A percentile compares a stretch with the other conserved stretches of the same genome.
phyloP scores from a whole-genome alignment of 1,140 invertebrate genomes.

The Limonius californicus region DNA sequence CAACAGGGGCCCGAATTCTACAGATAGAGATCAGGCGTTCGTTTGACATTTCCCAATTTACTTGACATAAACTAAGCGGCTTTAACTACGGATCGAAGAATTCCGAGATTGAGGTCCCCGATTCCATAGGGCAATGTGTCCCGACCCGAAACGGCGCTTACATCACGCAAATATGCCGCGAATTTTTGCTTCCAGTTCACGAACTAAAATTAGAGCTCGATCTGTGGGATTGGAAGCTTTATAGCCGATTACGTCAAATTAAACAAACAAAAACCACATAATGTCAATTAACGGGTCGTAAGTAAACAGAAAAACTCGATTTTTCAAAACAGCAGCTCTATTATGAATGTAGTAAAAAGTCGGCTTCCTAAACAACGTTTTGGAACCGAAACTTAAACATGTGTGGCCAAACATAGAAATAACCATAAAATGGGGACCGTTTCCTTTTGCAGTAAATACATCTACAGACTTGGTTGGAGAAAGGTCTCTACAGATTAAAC shows the following conservation, averaged over 20 bases:
- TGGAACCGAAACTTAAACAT: background rate
- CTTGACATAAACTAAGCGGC: background rate
- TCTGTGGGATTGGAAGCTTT: too few species aligned
- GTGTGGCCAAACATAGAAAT: background rate
- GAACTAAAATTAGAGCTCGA: too few species aligned
- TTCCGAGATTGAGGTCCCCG: background rate
- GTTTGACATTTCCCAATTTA: conserved; percentile 3
- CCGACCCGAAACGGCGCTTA: too few species aligned
- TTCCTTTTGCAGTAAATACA: background rate
- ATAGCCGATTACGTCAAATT: too few species aligned
- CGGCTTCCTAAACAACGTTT: background rate
- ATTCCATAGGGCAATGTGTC: too few species aligned
- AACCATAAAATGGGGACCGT: background rate
- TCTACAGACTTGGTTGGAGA: background rate
- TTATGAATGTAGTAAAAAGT: background rate
- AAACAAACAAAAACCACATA: too few species aligned
- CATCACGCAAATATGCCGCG: too few species aligned
- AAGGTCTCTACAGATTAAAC: background rate
- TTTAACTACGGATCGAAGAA: background rate
- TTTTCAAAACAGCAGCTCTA: too few species aligned
- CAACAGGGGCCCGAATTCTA: background rate
- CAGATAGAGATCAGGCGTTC: conserved; percentile 5
- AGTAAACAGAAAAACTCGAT: too few species aligned
- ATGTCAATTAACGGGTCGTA: too few species aligned
- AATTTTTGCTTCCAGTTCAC: too few species aligned